Base-by-base conservation (phyloP, 2,113 vertebrate species). In the Poicephalus meyeri region DNA sequence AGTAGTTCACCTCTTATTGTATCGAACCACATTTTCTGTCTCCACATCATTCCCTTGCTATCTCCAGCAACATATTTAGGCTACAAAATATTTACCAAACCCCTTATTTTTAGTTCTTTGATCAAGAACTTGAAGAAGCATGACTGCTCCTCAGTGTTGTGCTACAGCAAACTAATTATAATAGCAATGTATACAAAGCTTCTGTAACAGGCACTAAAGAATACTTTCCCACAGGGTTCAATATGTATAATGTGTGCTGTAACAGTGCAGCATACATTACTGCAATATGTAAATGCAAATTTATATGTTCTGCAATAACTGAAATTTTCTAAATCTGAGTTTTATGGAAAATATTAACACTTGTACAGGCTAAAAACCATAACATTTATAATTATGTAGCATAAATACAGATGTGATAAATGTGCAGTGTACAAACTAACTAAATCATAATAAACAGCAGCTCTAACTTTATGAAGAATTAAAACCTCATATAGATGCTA, bases 331-430 rank as follows among this genome's bases (percentile, higher is more conserved):
- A 60, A 64, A 80, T 42, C 47, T 49, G 52, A 66, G 53, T 64
- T 95, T 97, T 86, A 96, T 64, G 44, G 91, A 44, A 83, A 94
- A 70, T 93, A 85, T 90, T 96, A 93, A 83, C 44, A 91, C 5
- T 87, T 70, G 9, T 46, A 80, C 78, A 71, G 72, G 41, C 47
- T 86, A 82, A 88, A 93, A 7, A 0, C 11, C 31, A 68, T 85
- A 78, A 88, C 71, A 85, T 44, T 78, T 16, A 16, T 76, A 92
- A 77, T 86, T 93, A 79, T 5, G 58, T 14, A 68, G 25, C 61
- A 93, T 84, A 93, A 91, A 93, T 93, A 89, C 16, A 49, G 52
- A 76, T 56, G 61, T 81, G 76, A 83, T 71, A 78, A 80, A 95
- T 44, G 69, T n/a, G 41, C 23, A 68, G 37, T 37, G 19, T 65